phyloP scores from a whole-genome alignment of 1,140 invertebrate genomes.

The Eriosoma lanigerum region DNA sequence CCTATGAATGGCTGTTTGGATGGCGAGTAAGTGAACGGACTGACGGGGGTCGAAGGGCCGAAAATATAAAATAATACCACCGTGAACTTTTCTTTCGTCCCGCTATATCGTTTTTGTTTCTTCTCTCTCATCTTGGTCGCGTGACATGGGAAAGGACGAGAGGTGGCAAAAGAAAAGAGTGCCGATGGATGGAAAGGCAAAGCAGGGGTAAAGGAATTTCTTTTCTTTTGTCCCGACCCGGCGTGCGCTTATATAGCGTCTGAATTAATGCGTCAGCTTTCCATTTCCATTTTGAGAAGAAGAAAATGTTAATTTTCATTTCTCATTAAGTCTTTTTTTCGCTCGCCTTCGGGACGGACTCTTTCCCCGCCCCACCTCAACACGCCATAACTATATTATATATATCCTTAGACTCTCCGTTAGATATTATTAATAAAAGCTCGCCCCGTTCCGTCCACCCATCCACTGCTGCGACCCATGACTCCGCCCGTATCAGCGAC shows the following conservation, averaged over 20 bases:
- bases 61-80: slow-evolving; percentile 51
- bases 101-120: slow-evolving; percentile 44
- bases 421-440: slow-evolving; percentile 48
- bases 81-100: slow-evolving; percentile 49
- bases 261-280: slow-evolving; percentile 52
- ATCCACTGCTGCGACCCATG: neutral
- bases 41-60: slow-evolving; percentile 35
- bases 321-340: slow-evolving; percentile 52
- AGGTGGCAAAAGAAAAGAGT: neutral
- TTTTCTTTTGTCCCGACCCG: slow-evolving; percentile 46
- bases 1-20: slow-evolving; percentile 27
- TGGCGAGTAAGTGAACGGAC: neutral
- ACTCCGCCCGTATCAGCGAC: neutral
- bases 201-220: slow-evolving; percentile 36
- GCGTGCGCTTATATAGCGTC: slow-evolving; percentile 43
- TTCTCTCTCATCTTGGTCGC: slow-evolving; percentile 2
- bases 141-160: slow-evolving; percentile 13
- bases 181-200: neutral
- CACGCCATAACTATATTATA: too few relatives aligned
- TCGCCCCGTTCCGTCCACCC: neutral
- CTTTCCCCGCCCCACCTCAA: neutral
- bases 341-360: slow-evolving; percentile 49
- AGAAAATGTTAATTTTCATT: slow-evolving; percentile 52
- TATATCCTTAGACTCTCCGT: slow-evolving; percentile 8
- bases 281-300: slow-evolving; percentile 52